Evolutionary conservation across 2,888 invertebrate genomes (phyloP).

Genomic region (Orgyia antiqua): DNA sequence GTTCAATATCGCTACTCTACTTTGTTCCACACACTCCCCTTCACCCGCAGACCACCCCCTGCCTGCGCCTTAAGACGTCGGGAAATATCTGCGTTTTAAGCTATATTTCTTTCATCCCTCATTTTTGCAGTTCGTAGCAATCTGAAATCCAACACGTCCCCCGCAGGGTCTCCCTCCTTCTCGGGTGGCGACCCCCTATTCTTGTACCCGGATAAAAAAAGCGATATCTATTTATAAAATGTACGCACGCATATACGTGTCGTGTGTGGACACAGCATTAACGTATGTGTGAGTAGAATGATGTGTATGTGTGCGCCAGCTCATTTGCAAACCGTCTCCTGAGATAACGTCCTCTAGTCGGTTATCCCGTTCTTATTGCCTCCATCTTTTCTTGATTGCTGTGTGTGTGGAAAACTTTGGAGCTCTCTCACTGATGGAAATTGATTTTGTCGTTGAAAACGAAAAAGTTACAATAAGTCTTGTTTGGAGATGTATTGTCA

Average conservation of each 20-base stretch:
- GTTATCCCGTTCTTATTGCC: slow-evolving; percentile 76
- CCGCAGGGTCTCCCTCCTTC: slow-evolving; percentile 64
- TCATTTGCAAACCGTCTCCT: slow-evolving; percentile 78
- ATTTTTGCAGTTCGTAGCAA: slow-evolving; percentile 80
- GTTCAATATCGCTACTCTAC: slow-evolving; percentile 77
- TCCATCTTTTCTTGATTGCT: slow-evolving; percentile 73
- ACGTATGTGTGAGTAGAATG: slow-evolving; percentile 39
- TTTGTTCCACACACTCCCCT: slow-evolving; percentile 76
- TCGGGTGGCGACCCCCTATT: slow-evolving; percentile 69
- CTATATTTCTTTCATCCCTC: slow-evolving; percentile 81
- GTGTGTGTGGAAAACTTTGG: slow-evolving; percentile 68
- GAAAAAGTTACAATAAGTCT: slow-evolving; percentile 58
- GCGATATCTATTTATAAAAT: slow-evolving; percentile 78
- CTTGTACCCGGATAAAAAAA: slow-evolving; percentile 78
- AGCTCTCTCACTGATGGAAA: slow-evolving; percentile 62
- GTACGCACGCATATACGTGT: slow-evolving; percentile 64
- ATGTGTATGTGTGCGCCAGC: slow-evolving; percentile 54
- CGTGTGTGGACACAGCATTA: slow-evolving; percentile 65
- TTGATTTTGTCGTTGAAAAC: slow-evolving; percentile 61
- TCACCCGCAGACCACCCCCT: slow-evolving; percentile 36
- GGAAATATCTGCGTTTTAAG: slow-evolving; percentile 80
- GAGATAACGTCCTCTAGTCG: slow-evolving; percentile 75
- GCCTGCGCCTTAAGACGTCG: slow-evolving; percentile 72
- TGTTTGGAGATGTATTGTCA: slow-evolving; percentile 34
- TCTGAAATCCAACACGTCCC: slow-evolving; percentile 79